Conservation (phyloP, 2,113 vertebrate species). For the Bucco capensis region DNA sequence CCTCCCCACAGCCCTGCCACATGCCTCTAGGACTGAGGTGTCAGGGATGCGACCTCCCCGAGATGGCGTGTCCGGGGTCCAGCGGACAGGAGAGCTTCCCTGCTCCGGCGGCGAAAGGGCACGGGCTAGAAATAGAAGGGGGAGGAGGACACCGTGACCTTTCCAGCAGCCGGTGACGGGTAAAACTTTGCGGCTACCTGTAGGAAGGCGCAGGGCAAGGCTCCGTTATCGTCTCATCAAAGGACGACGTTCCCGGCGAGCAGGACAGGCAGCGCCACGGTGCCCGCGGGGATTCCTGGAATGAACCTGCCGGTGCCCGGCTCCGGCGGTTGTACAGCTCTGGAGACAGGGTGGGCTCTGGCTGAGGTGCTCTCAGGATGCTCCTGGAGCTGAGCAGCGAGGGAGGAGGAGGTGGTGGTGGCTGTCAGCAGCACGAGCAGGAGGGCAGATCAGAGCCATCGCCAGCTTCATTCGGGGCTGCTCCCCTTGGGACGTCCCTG, state of each 20-base stretch:
- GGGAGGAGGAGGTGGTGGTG: neutral
- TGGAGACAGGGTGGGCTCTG: fast-evolving
- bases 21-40: neutral
- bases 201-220: conserved; percentile 4
- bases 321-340: fast-evolving
- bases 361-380: neutral
- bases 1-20: neutral
- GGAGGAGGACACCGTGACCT: conserved; percentile 49
- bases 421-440: neutral
- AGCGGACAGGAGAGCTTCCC: neutral
- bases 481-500: neutral
- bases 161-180: conserved; percentile 12
- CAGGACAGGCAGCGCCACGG: neutral
- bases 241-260: neutral
- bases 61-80: neutral
- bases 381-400: neutral
- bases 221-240: conserved; percentile 2
- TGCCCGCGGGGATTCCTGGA: neutral
- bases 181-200: conserved; percentile 43
- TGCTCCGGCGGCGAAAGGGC: conserved; percentile 7
- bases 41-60: neutral
- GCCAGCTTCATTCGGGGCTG: neutral
- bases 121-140: conserved; percentile 26
- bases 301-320: neutral
- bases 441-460: neutral